phyloP scores from a whole-genome alignment of 2,797 vertebrate species.

The Selene dorsalis region DNA sequence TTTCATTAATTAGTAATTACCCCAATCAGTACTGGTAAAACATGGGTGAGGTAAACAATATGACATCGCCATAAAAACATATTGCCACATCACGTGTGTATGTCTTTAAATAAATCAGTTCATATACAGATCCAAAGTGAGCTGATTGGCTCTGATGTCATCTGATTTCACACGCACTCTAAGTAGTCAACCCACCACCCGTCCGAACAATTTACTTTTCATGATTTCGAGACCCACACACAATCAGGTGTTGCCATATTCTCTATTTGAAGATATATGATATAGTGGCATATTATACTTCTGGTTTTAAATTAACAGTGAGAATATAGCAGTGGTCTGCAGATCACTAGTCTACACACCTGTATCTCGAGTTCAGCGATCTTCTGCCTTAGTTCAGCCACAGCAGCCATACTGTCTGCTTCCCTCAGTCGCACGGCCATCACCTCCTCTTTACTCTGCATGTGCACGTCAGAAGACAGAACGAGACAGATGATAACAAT shows the following conservation, averaged over 20 bases:
- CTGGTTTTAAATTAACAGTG: background rate
- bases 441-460: slow-evolving; percentile 95
- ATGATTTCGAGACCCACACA: background rate
- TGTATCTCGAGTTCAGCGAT: slow-evolving; percentile 95
- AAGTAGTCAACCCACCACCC: background rate
- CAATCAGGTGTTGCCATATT: background rate
- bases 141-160: background rate
- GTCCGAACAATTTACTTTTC: background rate
- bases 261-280: background rate
- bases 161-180: background rate
- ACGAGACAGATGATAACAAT: background rate
- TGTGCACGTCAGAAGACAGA: background rate
- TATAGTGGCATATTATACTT: background rate
- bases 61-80: too few relatives aligned
- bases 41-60: too few relatives aligned
- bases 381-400: slow-evolving; percentile 93
- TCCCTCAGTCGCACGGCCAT: slow-evolving; percentile 94
- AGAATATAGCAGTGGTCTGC: too few relatives aligned
- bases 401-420: slow-evolving; percentile 94
- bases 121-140: background rate
- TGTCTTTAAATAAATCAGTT: background rate
- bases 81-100: too few relatives aligned
- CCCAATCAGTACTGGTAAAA: too few relatives aligned
- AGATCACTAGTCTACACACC: slow-evolving; percentile 70
- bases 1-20: too few relatives aligned